phyloP scores from a whole-genome alignment of 2,888 invertebrate species.

The Papilio demoleus region DNA sequence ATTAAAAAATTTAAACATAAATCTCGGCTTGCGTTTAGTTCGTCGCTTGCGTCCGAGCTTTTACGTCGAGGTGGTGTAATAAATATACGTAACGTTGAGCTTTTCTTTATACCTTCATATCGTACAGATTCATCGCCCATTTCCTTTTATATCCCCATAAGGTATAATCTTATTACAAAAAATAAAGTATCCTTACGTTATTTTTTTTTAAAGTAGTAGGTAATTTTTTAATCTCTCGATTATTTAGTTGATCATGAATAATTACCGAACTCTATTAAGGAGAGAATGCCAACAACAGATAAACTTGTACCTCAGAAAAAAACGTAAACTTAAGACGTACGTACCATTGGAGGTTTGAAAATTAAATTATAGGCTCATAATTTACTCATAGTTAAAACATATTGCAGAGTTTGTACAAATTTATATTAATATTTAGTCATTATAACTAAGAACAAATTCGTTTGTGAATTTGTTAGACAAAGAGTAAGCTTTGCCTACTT shows the following conservation, averaged over 20 bases:
- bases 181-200: neutral
- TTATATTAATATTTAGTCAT: neutral
- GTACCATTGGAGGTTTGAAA: too few relatives aligned
- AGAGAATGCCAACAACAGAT: too few relatives aligned
- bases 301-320: too few relatives aligned
- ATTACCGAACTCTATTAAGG: too few relatives aligned
- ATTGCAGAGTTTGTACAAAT: too few relatives aligned
- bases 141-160: neutral
- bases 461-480: neutral
- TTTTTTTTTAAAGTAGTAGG: neutral
- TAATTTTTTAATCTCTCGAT: too few relatives aligned
- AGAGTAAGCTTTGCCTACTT: conserved; percentile 16
- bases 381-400: too few relatives aligned
- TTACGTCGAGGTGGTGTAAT: conserved; percentile 11
- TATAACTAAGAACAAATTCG: neutral
- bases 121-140: conserved; percentile 4
- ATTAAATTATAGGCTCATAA: too few relatives aligned
- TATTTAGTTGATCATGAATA: too few relatives aligned
- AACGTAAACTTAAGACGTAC: too few relatives aligned
- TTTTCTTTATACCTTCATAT: conserved; percentile 5
- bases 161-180: neutral
- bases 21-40: conserved; percentile 10
- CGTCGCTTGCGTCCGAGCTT: conserved; percentile 21
- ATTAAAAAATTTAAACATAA: conserved; percentile 15
- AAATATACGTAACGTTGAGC: conserved; percentile 13